Evolutionary conservation across 2,113 vertebrate genomes (phyloP).

Genomic region (Callochromis pleurospilus): DNA sequence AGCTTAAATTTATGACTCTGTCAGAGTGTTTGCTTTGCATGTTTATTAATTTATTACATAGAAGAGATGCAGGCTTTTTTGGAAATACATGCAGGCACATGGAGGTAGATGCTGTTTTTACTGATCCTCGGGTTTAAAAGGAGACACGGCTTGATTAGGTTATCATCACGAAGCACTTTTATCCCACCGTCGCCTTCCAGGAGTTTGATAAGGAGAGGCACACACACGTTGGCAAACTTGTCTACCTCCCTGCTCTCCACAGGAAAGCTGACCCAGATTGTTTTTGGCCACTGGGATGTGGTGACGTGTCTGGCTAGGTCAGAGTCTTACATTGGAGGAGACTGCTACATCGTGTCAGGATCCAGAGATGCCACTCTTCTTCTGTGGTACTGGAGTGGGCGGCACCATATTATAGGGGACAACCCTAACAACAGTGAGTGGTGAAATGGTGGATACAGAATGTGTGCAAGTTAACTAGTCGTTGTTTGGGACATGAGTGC

Average conservation of each 20-base stretch:
- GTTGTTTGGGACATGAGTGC: background rate
- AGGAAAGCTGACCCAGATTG: conserved; percentile 96
- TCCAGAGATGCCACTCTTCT: conserved; percentile 93
- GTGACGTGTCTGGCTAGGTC: conserved; percentile 96
- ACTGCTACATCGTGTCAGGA: conserved; percentile 98
- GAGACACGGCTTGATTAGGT: background rate
- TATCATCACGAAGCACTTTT: background rate
- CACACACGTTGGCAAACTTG: background rate
- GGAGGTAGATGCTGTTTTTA: background rate
- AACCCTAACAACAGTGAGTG: conserved; percentile 98
- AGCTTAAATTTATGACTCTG: background rate
- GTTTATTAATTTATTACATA: background rate
- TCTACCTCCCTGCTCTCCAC: background rate
- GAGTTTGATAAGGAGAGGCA: background rate
- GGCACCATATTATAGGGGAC: conserved; percentile 98
- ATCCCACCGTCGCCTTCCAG: background rate
- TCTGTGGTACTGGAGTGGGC: conserved; percentile 98
- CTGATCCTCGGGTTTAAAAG: background rate
- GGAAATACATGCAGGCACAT: background rate
- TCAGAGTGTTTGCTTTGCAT: background rate
- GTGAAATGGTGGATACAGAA: background rate
- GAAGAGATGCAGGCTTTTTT: background rate
- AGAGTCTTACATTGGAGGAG: conserved; percentile 96
- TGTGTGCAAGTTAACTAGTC: background rate
- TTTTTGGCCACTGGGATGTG: conserved; percentile 98